phyloP scores from a whole-genome alignment of 2,888 invertebrate genomes.

The Podabrus alpinus region DNA sequence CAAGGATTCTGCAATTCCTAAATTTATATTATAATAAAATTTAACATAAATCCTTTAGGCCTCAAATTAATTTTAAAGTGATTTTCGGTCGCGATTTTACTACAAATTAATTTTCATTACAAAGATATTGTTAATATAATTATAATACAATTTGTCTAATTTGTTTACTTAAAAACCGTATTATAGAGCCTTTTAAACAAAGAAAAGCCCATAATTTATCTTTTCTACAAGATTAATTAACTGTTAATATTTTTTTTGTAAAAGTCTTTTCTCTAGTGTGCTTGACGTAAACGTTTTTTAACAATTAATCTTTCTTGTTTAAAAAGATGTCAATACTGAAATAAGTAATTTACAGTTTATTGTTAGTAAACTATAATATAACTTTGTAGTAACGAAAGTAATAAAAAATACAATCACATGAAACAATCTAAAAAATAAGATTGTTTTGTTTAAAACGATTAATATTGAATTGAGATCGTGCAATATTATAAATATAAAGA shows the following conservation, averaged over 20 bases:
- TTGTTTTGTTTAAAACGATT: background rate
- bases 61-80: background rate
- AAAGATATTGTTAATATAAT: background rate
- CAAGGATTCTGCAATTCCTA: background rate
- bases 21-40: background rate
- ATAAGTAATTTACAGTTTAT: background rate
- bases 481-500: too few relatives aligned
- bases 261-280: slow-evolving; percentile 1
- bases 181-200: background rate
- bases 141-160: background rate
- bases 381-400: background rate
- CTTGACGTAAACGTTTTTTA: slow-evolving; percentile 1
- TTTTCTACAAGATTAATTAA: slow-evolving; percentile 14
- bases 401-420: background rate
- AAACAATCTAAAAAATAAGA: background rate
- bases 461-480: background rate
- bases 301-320: slow-evolving; percentile 4
- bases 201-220: slow-evolving; percentile 3
- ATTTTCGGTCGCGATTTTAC: background rate
- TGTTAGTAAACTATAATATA: background rate
- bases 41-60: background rate
- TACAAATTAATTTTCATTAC: background rate
- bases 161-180: background rate
- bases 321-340: slow-evolving; percentile 2
- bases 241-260: slow-evolving; percentile 6